Conservation (phyloP, 2,888 invertebrate genomes). For the Eupithecia tripunctaria region DNA sequence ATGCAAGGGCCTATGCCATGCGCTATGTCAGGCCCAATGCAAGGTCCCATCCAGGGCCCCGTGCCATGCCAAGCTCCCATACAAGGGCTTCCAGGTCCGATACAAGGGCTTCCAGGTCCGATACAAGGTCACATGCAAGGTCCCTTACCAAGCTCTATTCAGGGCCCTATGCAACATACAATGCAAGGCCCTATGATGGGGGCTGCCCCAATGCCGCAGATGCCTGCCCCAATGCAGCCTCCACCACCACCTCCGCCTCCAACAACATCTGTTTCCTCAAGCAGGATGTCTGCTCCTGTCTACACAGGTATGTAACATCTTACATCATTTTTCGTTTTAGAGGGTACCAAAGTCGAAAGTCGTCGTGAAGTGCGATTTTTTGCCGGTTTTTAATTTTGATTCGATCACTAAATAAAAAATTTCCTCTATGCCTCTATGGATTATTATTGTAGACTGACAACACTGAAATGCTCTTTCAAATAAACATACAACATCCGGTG, state of each 20-base stretch:
- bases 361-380: too few species aligned
- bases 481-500: too few species aligned
- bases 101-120: constrained; percentile 14
- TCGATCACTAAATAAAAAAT: too few species aligned
- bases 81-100: constrained; percentile 16
- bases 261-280: constrained; percentile 10
- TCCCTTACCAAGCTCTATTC: constrained; percentile 38
- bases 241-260: constrained; percentile 43
- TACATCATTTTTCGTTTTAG: neutral
- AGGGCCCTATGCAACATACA: neutral
- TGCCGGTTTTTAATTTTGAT: too few species aligned
- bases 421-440: too few species aligned
- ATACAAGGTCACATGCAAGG: constrained; percentile 24
- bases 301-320: constrained; percentile 32
- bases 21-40: constrained; percentile 32
- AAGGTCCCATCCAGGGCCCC: neutral
- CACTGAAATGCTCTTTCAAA: too few species aligned
- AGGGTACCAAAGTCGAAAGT: too few species aligned
- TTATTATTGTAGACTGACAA: too few species aligned
- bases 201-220: neutral
- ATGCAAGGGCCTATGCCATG: constrained; percentile 38
- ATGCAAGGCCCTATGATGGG: constrained; percentile 15
- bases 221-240: constrained; percentile 11
- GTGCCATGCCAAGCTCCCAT: constrained; percentile 12
- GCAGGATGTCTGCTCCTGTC: constrained; percentile 17